Evolutionary conservation across 2,113 vertebrate species (phyloP).

Genomic region (Lasiurus borealis): DNA sequence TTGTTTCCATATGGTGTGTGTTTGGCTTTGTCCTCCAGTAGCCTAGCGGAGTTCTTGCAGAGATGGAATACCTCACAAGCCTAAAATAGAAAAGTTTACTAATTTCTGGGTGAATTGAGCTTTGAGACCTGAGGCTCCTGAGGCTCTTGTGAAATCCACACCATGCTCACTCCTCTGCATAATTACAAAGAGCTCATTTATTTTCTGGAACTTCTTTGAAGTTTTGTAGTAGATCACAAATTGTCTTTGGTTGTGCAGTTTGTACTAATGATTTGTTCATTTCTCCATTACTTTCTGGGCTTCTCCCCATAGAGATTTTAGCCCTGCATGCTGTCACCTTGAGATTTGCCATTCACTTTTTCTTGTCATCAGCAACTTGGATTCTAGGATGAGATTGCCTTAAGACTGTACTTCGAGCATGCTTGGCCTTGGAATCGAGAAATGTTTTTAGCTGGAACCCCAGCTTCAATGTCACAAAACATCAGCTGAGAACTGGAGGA

Average conservation of each 20-base stretch:
- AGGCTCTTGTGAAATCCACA: background rate
- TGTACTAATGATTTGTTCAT: background rate
- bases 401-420: background rate
- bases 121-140: background rate
- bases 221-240: background rate
- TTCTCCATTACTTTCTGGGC: background rate
- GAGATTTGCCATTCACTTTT: background rate
- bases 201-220: slow-evolving; percentile 11
- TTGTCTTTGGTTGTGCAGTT: background rate
- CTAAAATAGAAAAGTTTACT: background rate
- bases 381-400: background rate
- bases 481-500: slow-evolving; percentile 74
- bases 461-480: slow-evolving; percentile 70
- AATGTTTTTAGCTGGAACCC: slow-evolving; percentile 19
- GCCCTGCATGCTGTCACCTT: background rate
- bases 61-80: background rate
- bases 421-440: slow-evolving; percentile 3
- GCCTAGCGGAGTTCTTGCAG: background rate
- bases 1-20: background rate
- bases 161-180: background rate
- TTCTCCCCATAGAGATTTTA: background rate
- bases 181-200: background rate
- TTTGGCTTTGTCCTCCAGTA: no score
- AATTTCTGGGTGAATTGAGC: background rate
- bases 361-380: background rate